phyloP scores from a whole-genome alignment of 2,113 vertebrate species.

The human (Homo sapiens) region GRCh38 chr15:56133501-56134000 shows the following conservation, averaged over 20 bases:
- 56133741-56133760: not conserved
- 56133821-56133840: not conserved
- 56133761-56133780: not conserved
- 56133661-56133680: not conserved
- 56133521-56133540: not conserved
- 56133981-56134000: not conserved
- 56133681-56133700: not conserved
- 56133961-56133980: not conserved
- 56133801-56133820: slow-evolving; percentile 5
- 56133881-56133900: not conserved
- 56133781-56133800: not conserved
- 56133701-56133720: not conserved
- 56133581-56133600: not conserved
- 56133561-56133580: not conserved
- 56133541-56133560: not conserved
- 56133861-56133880: not conserved
- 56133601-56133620: slow-evolving; percentile 13
- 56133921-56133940: not conserved
- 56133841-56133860: not conserved
- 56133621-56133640: not conserved
- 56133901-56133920: not conserved
- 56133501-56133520: not conserved
- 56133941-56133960: not conserved
- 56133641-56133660: not conserved
- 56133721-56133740: not conserved